Conservation (phyloP, 2,113 vertebrate species). For the Hiodon alosoides region DNA sequence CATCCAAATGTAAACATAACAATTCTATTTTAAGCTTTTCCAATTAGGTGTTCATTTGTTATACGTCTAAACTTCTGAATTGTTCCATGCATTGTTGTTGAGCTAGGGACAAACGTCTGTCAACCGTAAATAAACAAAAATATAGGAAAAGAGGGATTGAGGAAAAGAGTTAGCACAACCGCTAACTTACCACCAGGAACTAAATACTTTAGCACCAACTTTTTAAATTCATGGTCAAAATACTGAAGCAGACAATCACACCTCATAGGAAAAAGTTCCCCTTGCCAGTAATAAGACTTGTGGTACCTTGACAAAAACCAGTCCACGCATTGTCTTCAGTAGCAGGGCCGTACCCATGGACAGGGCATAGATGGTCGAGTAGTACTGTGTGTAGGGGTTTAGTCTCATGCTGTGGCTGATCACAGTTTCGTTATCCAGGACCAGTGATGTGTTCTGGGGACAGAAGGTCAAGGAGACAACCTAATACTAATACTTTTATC, state of each 20-base stretch:
- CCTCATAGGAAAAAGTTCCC: too few relatives aligned
- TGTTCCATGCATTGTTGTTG: too few relatives aligned
- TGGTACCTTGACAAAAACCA: conserved; percentile 71
- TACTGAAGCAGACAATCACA: too few relatives aligned
- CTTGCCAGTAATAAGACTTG: neutral
- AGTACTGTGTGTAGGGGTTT: conserved; percentile 66
- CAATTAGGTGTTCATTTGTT: too few relatives aligned
- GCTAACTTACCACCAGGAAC: too few relatives aligned
- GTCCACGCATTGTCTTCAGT: conserved; percentile 64
- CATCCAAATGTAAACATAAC: neutral
- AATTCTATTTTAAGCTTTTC: too few relatives aligned
- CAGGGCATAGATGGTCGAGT: conserved; percentile 60
- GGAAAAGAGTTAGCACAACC: too few relatives aligned
- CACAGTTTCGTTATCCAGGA: conserved; percentile 57
- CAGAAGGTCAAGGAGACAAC: conserved; percentile 47
- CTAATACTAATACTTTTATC: neutral
- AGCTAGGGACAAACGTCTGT: too few relatives aligned
- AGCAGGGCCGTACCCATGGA: conserved; percentile 63
- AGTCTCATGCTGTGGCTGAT: conserved; percentile 63
- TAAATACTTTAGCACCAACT: too few relatives aligned
- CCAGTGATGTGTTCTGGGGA: conserved; percentile 63
- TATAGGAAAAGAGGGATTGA: too few relatives aligned
- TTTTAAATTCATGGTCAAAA: too few relatives aligned
- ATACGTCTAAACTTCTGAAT: neutral
- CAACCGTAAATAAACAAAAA: too few relatives aligned